Evolutionary conservation across 2,888 invertebrate genomes (phyloP).

Genomic region (Nephrotoma guestfalica): DNA sequence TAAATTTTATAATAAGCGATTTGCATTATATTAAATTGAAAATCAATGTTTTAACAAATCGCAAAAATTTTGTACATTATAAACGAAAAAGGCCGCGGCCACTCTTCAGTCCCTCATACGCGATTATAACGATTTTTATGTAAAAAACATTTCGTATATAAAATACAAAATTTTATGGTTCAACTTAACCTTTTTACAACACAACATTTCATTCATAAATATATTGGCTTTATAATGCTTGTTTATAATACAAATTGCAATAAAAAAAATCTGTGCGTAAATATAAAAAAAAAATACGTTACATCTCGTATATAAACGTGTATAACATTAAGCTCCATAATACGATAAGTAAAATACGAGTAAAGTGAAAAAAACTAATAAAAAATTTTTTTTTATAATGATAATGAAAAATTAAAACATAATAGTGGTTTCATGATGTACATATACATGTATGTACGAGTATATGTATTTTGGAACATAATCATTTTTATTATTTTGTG

Average conservation of each 20-base stretch:
- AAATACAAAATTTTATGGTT: background rate
- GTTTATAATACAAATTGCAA: background rate
- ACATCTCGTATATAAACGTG: background rate
- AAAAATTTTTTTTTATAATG: background rate
- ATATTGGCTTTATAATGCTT: background rate
- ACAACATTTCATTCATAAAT: background rate
- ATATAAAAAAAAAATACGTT: background rate
- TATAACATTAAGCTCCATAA: background rate
- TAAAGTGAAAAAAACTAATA: background rate
- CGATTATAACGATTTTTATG: background rate
- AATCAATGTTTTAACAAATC: background rate
- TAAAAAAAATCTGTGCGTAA: background rate
- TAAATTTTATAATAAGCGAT: background rate
- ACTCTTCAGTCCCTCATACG: background rate
- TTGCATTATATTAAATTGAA: background rate
- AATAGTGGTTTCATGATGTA: background rate
- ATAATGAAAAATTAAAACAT: background rate
- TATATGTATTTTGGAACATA: background rate
- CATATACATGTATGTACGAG: background rate
- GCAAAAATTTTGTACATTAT: background rate
- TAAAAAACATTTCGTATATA: background rate
- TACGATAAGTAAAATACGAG: background rate
- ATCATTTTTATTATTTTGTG: background rate
- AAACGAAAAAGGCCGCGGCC: background rate
- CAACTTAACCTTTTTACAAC: background rate